Evolutionary conservation across 1,140 invertebrate species (phyloP), one percentile per base, ranked within the genome.

Genomic region (Mamestra configurata): DNA sequence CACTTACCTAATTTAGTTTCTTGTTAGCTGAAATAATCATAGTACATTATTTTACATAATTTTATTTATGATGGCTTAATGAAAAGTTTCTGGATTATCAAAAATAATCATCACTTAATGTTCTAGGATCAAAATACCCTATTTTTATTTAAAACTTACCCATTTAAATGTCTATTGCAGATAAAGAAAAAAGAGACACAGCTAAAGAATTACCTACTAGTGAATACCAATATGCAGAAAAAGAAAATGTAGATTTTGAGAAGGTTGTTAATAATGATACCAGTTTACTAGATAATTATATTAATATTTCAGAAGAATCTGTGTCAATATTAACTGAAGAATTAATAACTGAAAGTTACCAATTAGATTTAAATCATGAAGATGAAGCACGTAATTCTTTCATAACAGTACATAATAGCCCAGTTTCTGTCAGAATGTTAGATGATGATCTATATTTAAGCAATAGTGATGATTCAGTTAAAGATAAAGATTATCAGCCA

Each of bases 371-470:
- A 46, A 3, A 46, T 13, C 15, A n/a, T 46, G 43, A 46, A 46
- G 43, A 46, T 46, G 43, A 46, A 46, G 43, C 43, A 1, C 10
- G 43, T 13, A 8, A 46, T 46, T 46, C 43, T 46, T 46, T 46
- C 11, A 1, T 8, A 46, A 4, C 43, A 46, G 11, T 46, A 6
- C 2, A 6, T 46, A n/a, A 46, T 46, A 4, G 10, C 10, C 43
- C 43, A 46, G 43, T 46, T 46, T 46, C 43, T 13, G 3, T 13
- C 43, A 46, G 43, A 46, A 46, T 46, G 43, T 46, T 46, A 46
- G 43, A 46, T 46, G 11, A 46, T 46, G 43, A 46, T 46, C 43
- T 46, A 46, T 46, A 46, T 46, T n/a, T 46, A 46, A 46, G 43
- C 43, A 46, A 46, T 46, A 46, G 43, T 46, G 43, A 46, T 46